A percentile compares a stretch with the other conserved stretches of the same genome.
Evolutionary conservation across 2,113 vertebrate genomes (phyloP).

Genomic region (Pitta sordida): DNA sequence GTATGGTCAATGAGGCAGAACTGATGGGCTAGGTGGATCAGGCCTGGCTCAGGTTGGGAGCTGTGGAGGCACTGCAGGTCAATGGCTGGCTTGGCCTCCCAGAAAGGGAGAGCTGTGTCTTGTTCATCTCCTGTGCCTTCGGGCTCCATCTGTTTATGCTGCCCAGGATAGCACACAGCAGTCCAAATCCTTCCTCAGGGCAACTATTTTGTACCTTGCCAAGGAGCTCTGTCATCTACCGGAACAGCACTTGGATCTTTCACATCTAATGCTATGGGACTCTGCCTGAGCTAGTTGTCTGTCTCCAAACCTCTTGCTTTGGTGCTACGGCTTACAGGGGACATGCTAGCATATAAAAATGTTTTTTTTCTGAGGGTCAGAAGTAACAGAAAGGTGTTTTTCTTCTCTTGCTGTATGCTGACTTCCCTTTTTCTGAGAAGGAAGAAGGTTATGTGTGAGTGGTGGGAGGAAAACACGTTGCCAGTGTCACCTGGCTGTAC

Average conservation of each 20-base stretch:
- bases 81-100: background rate
- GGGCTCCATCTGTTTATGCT: background rate
- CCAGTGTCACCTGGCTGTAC: background rate
- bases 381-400: background rate
- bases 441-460: background rate
- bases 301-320: background rate
- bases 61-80: background rate
- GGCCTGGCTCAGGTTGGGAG: constrained; percentile 24
- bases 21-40: constrained; percentile 42
- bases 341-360: background rate
- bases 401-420: background rate
- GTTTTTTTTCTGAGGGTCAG: background rate
- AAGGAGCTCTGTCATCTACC: background rate
- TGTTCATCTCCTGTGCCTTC: background rate
- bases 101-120: background rate
- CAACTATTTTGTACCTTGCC: background rate
- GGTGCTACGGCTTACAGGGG: background rate
- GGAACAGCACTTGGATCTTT: background rate
- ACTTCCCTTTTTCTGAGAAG: background rate
- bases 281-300: background rate
- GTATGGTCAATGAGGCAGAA: constrained; percentile 1
- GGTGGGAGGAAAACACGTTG: background rate
- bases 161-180: background rate
- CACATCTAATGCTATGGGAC: background rate
- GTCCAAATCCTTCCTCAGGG: background rate